A percentile compares a stretch with the other conserved stretches of the same genome.
These are phyloP conservation scores for Otus sunia DNA, from an alignment of 2,113 vertebrate genomes.

Conservation along the genomic window DNA sequence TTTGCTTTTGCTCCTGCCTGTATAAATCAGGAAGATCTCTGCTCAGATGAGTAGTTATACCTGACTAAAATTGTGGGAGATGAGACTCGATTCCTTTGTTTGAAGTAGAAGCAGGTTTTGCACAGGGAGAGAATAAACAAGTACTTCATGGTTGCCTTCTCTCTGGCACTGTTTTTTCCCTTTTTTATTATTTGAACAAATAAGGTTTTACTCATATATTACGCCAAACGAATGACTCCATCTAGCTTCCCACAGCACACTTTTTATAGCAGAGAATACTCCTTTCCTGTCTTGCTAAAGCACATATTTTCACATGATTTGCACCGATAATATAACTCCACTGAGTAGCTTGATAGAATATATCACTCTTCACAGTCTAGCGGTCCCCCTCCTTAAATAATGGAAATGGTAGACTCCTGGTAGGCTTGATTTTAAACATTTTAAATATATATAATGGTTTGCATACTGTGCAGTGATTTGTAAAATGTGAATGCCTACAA, in stretches of 20 bases:
- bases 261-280: conserved; percentile 9
- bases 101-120: conserved; percentile 11
- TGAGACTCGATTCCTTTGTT: conserved; percentile 29
- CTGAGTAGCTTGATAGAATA: conserved; percentile 23
- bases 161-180: not conserved
- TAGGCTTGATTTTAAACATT: conserved; percentile 73
- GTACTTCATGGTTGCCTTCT: conserved; percentile 21
- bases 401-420: conserved; percentile 57
- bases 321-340: conserved; percentile 14
- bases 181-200: conserved; percentile 55
- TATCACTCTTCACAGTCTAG: conserved; percentile 65
- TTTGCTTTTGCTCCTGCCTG: conserved; percentile 7
- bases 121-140: not conserved
- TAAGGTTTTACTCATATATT: conserved; percentile 48
- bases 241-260: conserved; percentile 22
- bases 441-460: conserved; percentile 74
- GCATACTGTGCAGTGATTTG: conserved; percentile 80
- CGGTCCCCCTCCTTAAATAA: conserved; percentile 66
- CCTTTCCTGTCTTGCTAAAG: not conserved
- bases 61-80: not conserved
- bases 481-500: conserved; percentile 78
- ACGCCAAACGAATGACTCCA: conserved; percentile 35
- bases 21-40: conserved; percentile 21
- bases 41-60: conserved; percentile 17
- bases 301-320: conserved; percentile 50